Evolutionary conservation across 2,113 vertebrate genomes (phyloP), one percentile per base, ranked within the genome.

Genomic region (Copsychus sechellarum): DNA sequence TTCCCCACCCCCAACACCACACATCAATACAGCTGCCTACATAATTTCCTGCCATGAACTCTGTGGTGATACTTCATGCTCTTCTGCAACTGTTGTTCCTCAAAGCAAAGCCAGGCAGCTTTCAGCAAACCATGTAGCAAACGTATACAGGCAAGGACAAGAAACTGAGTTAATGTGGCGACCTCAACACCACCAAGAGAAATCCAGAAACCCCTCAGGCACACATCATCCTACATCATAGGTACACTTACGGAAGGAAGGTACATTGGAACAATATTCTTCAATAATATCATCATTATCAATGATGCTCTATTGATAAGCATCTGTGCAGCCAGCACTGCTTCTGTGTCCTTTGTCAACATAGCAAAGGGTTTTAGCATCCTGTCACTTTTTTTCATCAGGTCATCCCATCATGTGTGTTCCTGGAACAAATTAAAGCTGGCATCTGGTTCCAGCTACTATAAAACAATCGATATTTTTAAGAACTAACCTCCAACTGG

Each of bases 31-130:
- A 73, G 38, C 90, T 73, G 71, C 50, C 62, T 50, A 69, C 64
- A 50, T 70, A 17, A 86, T 65, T 94, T 96, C 92, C 92, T 97
- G 92, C 64, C 36, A 9, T 60, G 34, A 81, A 81, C 42, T 56
- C 15, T 38, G 43, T 31, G 26, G 58, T 29, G 19, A 70, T 33
- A 61, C 26, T 74, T 88, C 33, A 57, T 1, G 1, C 21, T 83
- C 54, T 36, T 73, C 66, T 61, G 77, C 65, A 77, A 51, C 88
- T 88, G 86, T 33, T 28, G 60, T 36, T 77, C 60, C 28, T 51
- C 73, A 86, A 53, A 74, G 36, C 62, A 80, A 77, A 70, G 64
- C 45, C 76, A 93, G 69, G 33, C 9, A 2, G 62, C 74, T 90
- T 90, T 54, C 82, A 86, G 64, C 47, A 72, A 57, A 12, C 6